phyloP scores from a whole-genome alignment of 1,140 invertebrate species.

The Pseudoatta argentina region DNA sequence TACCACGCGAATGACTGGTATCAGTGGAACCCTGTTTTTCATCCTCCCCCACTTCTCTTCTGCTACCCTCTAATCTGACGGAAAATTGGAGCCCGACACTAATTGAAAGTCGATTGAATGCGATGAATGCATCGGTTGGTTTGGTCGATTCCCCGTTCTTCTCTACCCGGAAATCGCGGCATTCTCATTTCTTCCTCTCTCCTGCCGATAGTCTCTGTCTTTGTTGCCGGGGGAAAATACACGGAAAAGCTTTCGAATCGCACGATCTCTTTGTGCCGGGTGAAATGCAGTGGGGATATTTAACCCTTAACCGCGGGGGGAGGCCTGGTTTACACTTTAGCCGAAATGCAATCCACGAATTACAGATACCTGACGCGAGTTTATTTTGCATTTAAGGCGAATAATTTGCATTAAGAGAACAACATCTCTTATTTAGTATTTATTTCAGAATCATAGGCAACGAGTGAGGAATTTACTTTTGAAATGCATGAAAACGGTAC shows the following conservation, averaged over 20 bases:
- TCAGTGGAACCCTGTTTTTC: slow-evolving; percentile 66
- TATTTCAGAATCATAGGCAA: background rate
- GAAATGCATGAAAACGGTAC: background rate
- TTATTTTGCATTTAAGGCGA: slow-evolving; percentile 32
- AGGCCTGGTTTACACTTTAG: slow-evolving; percentile 13
- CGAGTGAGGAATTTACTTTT: background rate
- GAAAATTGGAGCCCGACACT: slow-evolving; percentile 73
- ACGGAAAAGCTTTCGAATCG: slow-evolving; percentile 61
- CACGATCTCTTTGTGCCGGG: slow-evolving; percentile 51
- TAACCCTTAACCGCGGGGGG: slow-evolving; percentile 51
- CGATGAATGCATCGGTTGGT: slow-evolving; percentile 68
- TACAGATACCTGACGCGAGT: slow-evolving; percentile 34
- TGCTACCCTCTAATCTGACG: slow-evolving; percentile 1
- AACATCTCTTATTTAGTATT: background rate
- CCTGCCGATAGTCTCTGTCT: slow-evolving; percentile 19
- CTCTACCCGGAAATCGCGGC: slow-evolving; percentile 37
- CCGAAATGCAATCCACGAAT: slow-evolving; percentile 37
- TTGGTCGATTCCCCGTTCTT: background rate
- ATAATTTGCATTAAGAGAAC: slow-evolving; percentile 6
- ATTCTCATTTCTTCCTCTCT: slow-evolving; percentile 37
- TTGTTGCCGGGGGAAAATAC: slow-evolving; percentile 50
- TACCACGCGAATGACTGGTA: slow-evolving; percentile 62
- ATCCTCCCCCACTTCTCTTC: background rate
- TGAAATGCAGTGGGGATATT: slow-evolving; percentile 27
- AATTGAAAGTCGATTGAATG: slow-evolving; percentile 78